phyloP scores from a whole-genome alignment of 2,113 vertebrate genomes.

The Pao palembangensis region DNA sequence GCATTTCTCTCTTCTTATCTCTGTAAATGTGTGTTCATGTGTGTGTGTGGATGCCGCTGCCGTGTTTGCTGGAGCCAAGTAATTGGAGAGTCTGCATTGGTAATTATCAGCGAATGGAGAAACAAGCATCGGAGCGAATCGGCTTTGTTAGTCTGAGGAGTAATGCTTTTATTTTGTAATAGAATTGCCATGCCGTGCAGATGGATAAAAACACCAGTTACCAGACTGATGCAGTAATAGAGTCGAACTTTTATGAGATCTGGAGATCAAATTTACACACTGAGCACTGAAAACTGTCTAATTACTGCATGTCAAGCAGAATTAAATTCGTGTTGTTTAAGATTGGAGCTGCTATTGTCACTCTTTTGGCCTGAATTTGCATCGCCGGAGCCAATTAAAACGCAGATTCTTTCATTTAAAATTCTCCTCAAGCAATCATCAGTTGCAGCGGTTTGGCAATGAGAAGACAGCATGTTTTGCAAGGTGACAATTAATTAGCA shows the following conservation, averaged over 20 bases:
- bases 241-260: neutral
- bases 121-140: constrained; percentile 70
- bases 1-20: neutral
- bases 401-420: neutral
- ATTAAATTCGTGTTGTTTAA: too few relatives aligned
- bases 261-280: too few relatives aligned
- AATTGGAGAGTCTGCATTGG: neutral
- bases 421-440: constrained; percentile 12
- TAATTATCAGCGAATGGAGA: constrained; percentile 75
- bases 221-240: constrained; percentile 10
- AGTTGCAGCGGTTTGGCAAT: constrained; percentile 10
- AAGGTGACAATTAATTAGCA: neutral
- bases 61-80: too few relatives aligned
- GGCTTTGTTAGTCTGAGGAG: constrained; percentile 50
- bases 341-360: too few relatives aligned
- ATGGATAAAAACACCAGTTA: constrained; percentile 40
- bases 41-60: neutral
- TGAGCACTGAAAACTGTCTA: too few relatives aligned
- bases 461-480: neutral
- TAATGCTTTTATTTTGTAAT: constrained; percentile 43
- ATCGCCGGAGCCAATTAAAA: neutral
- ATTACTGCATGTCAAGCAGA: too few relatives aligned
- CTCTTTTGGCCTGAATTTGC: too few relatives aligned
- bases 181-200: constrained; percentile 45
- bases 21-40: neutral